Conservation (phyloP, 2,888 invertebrate species). For the Dicyrtoma fusca region DNA sequence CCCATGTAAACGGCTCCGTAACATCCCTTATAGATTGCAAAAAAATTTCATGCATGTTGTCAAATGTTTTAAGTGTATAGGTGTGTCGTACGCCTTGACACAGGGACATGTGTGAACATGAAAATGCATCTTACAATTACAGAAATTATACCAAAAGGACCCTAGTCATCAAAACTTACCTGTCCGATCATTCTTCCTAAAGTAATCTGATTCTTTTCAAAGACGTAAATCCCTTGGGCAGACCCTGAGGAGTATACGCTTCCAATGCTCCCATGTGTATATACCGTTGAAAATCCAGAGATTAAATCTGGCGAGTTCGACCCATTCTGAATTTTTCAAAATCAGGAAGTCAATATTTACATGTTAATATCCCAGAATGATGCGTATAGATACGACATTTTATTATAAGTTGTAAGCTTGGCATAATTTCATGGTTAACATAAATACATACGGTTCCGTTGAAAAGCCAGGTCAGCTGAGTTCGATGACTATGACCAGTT, state of each 20-base stretch:
- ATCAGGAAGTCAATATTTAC: neutral
- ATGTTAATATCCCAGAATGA: neutral
- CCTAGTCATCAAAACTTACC: too few species aligned
- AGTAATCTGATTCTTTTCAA: conserved; percentile 66
- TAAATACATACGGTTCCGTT: conserved; percentile 47
- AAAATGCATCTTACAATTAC: too few species aligned
- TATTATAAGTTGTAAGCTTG: too few species aligned
- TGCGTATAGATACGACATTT: too few species aligned
- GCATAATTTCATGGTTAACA: too few species aligned
- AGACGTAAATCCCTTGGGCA: conserved; percentile 56
- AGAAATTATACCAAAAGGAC: too few species aligned
- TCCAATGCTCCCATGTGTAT: conserved; percentile 53
- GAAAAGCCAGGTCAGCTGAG: conserved; percentile 54
- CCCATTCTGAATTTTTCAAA: conserved; percentile 33
- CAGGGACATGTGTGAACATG: neutral
- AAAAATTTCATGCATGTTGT: too few species aligned
- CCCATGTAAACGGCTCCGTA: conserved; percentile 86
- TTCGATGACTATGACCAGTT: conserved; percentile 48
- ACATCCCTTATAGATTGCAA: conserved; percentile 77
- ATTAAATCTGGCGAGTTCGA: conserved; percentile 56
- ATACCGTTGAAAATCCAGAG: conserved; percentile 53
- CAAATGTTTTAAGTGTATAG: neutral
- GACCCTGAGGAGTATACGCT: conserved; percentile 54
- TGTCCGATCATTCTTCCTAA: conserved; percentile 68
- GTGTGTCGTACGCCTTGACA: too few species aligned